These are phyloP conservation scores for Metopolophium dirhodum DNA, from an alignment of 1,140 invertebrate genomes.

Conservation along the genomic window DNA sequence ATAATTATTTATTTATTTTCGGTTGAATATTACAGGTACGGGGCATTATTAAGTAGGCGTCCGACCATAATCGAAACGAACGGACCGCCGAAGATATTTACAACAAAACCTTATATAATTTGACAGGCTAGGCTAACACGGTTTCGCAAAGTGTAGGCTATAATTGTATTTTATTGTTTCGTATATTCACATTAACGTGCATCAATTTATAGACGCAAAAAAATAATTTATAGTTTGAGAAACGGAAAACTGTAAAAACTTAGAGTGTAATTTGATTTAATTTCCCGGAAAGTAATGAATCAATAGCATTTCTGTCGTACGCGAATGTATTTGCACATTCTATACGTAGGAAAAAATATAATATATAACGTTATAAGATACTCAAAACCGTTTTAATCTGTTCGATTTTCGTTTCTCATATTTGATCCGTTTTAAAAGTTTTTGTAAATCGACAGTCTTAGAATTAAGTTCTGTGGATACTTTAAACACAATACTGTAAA, in stretches of 20 bases:
- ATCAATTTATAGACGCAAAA: neutral
- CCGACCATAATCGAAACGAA: neutral
- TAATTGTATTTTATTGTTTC: slow-evolving; percentile 21
- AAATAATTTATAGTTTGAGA: neutral
- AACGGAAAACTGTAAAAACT: neutral
- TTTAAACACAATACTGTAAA: neutral
- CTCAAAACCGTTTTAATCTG: neutral
- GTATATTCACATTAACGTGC: neutral
- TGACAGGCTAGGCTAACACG: neutral
- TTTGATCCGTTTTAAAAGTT: neutral
- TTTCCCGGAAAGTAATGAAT: neutral
- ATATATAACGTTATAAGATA: neutral
- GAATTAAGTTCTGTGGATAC: neutral
- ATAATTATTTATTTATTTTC: neutral
- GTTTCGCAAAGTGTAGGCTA: neutral
- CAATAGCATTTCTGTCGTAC: neutral
- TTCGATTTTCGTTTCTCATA: neutral
- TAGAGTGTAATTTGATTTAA: neutral
- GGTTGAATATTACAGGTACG: neutral
- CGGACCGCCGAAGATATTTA: neutral
- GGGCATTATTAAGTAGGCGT: neutral
- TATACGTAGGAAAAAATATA: neutral
- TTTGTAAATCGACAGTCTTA: neutral
- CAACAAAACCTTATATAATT: neutral
- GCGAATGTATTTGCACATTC: neutral